Evolutionary conservation across 2,888 invertebrate species (phyloP).

Genomic region (Acronicta aceris): DNA sequence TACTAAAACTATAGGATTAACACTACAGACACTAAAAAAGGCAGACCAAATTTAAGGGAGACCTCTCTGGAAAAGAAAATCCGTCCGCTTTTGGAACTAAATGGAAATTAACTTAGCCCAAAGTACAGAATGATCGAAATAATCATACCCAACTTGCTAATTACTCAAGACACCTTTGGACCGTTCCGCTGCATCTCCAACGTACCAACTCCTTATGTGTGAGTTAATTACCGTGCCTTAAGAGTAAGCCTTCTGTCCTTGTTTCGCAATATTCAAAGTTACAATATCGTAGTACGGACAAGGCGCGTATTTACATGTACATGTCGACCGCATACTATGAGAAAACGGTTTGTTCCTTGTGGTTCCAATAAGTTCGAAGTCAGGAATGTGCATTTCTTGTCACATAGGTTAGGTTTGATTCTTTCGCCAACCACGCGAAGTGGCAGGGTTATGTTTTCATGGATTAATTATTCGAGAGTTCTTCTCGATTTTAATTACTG

Average conservation of each 20-base stretch:
- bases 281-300: conserved; percentile 33
- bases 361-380: conserved; percentile 18
- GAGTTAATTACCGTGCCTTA: background rate
- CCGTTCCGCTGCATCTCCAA: background rate
- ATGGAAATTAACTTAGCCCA: background rate
- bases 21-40: too few species aligned
- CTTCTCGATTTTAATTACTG: too few species aligned
- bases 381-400: conserved; percentile 26
- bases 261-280: conserved; percentile 13
- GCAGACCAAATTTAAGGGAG: too few species aligned
- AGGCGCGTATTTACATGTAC: conserved; percentile 44
- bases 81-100: too few species aligned
- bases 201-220: background rate
- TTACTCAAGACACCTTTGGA: background rate
- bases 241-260: conserved; percentile 9
- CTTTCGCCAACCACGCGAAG: background rate
- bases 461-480: background rate
- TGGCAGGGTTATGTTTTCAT: conserved; percentile 1
- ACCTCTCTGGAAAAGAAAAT: too few species aligned
- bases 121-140: background rate
- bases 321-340: conserved; percentile 21
- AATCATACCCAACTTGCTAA: background rate
- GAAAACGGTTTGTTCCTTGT: conserved; percentile 33
- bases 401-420: conserved; percentile 14
- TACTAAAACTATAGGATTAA: too few species aligned